Base-by-base conservation (phyloP, 2,888 invertebrate species). In the Epinotia demarniana region DNA sequence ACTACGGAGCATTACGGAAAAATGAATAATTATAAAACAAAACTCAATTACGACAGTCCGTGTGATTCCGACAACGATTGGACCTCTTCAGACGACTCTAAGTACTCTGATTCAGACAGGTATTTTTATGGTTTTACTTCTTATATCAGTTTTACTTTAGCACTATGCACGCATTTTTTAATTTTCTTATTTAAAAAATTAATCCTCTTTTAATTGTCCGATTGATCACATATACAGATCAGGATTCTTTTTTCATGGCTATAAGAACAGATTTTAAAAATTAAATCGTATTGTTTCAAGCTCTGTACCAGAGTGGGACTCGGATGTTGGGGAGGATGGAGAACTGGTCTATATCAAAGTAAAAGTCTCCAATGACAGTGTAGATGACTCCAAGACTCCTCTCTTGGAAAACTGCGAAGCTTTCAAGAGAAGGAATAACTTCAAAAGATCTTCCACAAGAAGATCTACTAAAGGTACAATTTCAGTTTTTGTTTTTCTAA, bases 301-400 rank as follows among this genome's bases (percentile, higher is more conserved):
- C 85, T 96, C 96, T n/a, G 94, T 95, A 46, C 95, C 95, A 39
- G 96, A 96, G 87, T 96, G 96, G 96, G 96, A 96, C 87, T 94
- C 95, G 1, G 95, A 95, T 83, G 91, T 96, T 3, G 94, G 94
- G 69, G 95, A 95, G 78, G 95, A 96, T 81, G 97, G 97, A 3
- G 96, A 96, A 81, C 88, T 97, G 9, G 94, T 96, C 68, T 97
- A 95, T 83, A 95, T 96, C 33, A 96, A 96, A 87, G 94, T 95
- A 71, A 95, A 89, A 83, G 78, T 80, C 5, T 76, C 75, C 6
- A 81, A 76, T 76, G 85, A 85, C 57, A 76, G 72, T 12, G 73
- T 76, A 57, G 81, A 81, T 16, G 81, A 81, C 60, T 81, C 78
- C 8, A 90, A 89, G 78, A 80, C 88, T 13, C 89, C 93, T 1